A percentile compares a stretch with the other conserved stretches of the same genome.
phyloP scores from a whole-genome alignment of 2,113 vertebrate species.

The Ptilorrhoa leucosticta region DNA sequence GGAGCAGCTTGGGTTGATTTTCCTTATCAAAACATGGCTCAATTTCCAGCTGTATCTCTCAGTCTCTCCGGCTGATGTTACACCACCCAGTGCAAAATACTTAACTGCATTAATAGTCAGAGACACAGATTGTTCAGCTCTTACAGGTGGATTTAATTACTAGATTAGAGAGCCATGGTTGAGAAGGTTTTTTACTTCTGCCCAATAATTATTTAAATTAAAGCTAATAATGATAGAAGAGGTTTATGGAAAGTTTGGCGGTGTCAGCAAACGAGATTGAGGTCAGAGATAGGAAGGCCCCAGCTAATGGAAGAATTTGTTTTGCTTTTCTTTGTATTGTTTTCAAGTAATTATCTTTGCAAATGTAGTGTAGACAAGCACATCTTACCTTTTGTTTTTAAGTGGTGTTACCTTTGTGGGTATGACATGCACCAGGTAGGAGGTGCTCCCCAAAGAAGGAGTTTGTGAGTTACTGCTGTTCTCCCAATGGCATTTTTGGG shows the following conservation, averaged over 20 bases:
- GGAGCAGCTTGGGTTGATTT: not conserved
- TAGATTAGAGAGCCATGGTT: not conserved
- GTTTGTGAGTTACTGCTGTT: not conserved
- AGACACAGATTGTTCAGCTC: not conserved
- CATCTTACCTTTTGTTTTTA: not conserved
- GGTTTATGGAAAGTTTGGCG: not conserved
- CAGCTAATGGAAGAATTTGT: not conserved
- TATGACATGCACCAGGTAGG: not conserved
- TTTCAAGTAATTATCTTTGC: not conserved
- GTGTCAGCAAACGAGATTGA: not conserved
- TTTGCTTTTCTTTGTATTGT: not conserved
- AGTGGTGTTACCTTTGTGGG: not conserved
- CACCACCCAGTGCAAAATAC: not conserved
- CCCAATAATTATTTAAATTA: not conserved
- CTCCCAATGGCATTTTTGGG: accelerated
- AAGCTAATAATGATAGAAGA: not conserved
- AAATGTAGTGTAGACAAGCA: not conserved
- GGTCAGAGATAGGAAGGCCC: not conserved
- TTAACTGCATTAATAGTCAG: not conserved
- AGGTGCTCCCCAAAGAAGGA: not conserved
- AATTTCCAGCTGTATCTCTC: not conserved
- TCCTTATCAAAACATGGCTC: not conserved
- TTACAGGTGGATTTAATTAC: not conserved
- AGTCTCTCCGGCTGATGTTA: not conserved
- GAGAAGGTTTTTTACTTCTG: not conserved